Evolutionary conservation across 1,140 invertebrate genomes (phyloP).

Genomic region (Pseudomyrmex concolor): DNA sequence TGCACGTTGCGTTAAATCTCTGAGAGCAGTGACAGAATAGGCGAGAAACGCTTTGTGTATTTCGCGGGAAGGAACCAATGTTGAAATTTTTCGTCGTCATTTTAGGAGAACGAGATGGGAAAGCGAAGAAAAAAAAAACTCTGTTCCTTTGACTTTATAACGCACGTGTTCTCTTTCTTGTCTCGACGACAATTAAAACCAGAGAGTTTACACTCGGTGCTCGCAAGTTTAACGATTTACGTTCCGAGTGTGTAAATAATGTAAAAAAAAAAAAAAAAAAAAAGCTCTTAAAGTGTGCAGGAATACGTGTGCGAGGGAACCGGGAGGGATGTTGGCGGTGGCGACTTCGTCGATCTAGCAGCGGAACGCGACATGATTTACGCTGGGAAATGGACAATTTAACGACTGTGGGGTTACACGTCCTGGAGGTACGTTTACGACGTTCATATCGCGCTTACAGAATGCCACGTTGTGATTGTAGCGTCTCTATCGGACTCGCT

Average conservation of each 20-base stretch:
- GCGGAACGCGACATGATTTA: constrained; percentile 57
- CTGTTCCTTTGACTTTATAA: constrained; percentile 3
- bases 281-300: constrained; percentile 70
- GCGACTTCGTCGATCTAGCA: constrained; percentile 59
- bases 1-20: constrained; percentile 53
- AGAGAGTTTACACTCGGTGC: too few species aligned
- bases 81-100: neutral
- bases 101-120: neutral
- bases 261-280: neutral
- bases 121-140: constrained; percentile 11
- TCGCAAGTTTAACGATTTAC: constrained; percentile 10
- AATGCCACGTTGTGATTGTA: constrained; percentile 46
- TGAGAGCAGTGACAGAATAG: constrained; percentile 52
- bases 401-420: constrained; percentile 25
- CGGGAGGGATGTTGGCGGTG: constrained; percentile 62
- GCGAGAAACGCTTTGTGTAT: constrained; percentile 12
- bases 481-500: constrained; percentile 30
- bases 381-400: constrained; percentile 51
- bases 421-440: constrained; percentile 55
- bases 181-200: too few species aligned
- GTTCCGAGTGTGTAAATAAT: constrained; percentile 1
- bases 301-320: constrained; percentile 70
- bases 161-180: constrained; percentile 6
- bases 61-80: neutral
- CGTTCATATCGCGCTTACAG: constrained; percentile 31